Conservation (phyloP, 2,797 vertebrate species). For the Sebastes melanostomus region DNA sequence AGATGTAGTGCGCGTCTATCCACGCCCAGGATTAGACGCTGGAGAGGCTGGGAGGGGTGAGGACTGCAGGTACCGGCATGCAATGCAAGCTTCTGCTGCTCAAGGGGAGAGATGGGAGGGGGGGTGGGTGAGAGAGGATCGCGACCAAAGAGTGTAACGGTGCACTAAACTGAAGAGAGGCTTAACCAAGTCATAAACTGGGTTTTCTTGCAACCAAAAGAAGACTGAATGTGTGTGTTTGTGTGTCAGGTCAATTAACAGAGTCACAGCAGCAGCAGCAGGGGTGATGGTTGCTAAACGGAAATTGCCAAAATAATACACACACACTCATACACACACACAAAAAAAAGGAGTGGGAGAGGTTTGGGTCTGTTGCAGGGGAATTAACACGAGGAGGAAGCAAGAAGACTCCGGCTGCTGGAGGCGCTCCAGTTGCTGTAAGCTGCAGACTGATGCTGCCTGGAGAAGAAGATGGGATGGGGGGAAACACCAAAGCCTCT, state of each 20-base stretch:
- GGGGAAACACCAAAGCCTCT: neutral
- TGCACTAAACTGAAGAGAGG: constrained; percentile 83
- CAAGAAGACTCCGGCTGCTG: constrained; percentile 38
- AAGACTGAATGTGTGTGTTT: neutral
- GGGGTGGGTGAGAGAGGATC: constrained; percentile 55
- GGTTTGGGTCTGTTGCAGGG: constrained; percentile 70
- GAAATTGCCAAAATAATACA: constrained; percentile 38
- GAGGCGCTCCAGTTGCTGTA: constrained; percentile 44
- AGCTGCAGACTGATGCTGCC: constrained; percentile 42
- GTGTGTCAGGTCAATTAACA: constrained; percentile 42
- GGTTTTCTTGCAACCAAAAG: constrained; percentile 9
- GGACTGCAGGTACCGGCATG: constrained; percentile 86
- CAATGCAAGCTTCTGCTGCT: constrained; percentile 85
- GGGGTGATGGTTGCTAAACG: constrained; percentile 33
- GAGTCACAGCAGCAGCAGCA: neutral
- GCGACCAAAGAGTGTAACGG: constrained; percentile 84
- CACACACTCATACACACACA: neutral
- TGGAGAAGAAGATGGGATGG: neutral
- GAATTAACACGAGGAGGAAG: constrained; percentile 71
- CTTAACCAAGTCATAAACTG: constrained; percentile 80
- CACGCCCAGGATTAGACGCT: constrained; percentile 75
- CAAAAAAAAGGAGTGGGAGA: constrained; percentile 58
- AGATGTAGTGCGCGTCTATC: constrained; percentile 78
- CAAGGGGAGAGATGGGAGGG: constrained; percentile 79
- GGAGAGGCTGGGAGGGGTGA: constrained; percentile 76